phyloP scores from a whole-genome alignment of 2,113 vertebrate genomes.

The Strix aluco region DNA sequence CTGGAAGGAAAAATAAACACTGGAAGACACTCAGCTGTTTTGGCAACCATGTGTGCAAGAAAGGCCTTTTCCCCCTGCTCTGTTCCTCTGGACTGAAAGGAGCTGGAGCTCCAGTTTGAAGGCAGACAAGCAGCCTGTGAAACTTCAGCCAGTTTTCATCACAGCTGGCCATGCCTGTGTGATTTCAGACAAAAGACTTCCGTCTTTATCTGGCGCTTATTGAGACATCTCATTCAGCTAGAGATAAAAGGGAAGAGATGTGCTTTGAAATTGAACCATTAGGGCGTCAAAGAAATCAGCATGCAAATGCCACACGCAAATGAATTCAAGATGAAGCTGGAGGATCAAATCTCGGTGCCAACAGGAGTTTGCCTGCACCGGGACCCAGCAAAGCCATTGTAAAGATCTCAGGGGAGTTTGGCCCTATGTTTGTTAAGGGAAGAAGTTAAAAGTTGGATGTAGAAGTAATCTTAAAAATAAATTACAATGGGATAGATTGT shows the following conservation, averaged over 20 bases:
- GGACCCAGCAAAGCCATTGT: background rate
- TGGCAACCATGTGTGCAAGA: constrained; percentile 44
- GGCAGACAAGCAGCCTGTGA: constrained; percentile 77
- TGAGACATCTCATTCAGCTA: constrained; percentile 80
- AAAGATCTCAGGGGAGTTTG: background rate
- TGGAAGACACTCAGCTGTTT: constrained; percentile 34
- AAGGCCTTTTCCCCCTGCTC: constrained; percentile 34
- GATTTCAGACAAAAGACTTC: constrained; percentile 81
- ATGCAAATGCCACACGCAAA: constrained; percentile 75
- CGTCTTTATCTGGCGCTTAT: constrained; percentile 80
- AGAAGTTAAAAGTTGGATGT: background rate
- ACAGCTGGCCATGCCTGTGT: constrained; percentile 76
- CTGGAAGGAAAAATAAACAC: constrained; percentile 60
- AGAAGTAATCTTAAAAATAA: background rate
- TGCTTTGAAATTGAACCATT: constrained; percentile 78
- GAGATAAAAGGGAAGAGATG: constrained; percentile 80
- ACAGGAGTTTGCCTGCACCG: background rate
- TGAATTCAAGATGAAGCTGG: constrained; percentile 64
- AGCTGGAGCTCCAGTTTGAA: constrained; percentile 44
- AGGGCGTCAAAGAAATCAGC: constrained; percentile 69
- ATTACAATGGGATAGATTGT: background rate
- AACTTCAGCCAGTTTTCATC: constrained; percentile 80
- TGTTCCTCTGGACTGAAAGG: constrained; percentile 61
- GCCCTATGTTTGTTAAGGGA: background rate
- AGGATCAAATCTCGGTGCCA: constrained; percentile 3